Conservation (phyloP, 64 coral and sea anemone species). For the Hydrozoanthus tunicans region DNA sequence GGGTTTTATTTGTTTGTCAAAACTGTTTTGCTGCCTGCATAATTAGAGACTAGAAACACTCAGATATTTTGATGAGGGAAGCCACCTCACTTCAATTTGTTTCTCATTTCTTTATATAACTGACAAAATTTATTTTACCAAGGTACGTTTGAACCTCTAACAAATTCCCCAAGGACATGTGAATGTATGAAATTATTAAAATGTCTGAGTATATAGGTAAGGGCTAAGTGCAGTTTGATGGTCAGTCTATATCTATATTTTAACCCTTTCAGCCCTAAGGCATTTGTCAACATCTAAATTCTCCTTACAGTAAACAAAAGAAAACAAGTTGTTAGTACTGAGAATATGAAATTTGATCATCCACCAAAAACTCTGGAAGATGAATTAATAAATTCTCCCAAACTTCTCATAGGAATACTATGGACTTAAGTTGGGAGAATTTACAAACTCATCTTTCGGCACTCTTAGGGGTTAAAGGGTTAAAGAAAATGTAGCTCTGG, state of each 20-base stretch:
- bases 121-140: neutral
- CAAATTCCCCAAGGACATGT: neutral
- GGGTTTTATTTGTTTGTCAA: slow-evolving; percentile 11
- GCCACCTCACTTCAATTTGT: neutral
- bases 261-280: neutral
- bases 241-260: neutral
- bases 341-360: too few relatives aligned
- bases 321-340: too few relatives aligned
- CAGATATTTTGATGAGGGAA: neutral
- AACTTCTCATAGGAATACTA: too few relatives aligned
- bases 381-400: too few relatives aligned
- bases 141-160: neutral
- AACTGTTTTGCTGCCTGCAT: slow-evolving; percentile 9
- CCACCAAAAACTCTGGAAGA: too few relatives aligned
- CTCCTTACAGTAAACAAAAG: too few relatives aligned
- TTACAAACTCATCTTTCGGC: neutral
- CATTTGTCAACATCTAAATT: too few relatives aligned
- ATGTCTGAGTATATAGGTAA: slow-evolving; percentile 6
- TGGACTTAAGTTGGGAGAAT: too few relatives aligned
- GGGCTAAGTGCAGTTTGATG: neutral
- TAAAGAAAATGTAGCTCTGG: slow-evolving; percentile 3
- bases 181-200: neutral
- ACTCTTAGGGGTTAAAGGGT: neutral
- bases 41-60: slow-evolving; percentile 8
- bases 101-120: neutral